These are phyloP conservation scores for Oncorhynchus gorbuscha DNA, from an alignment of 2,113 vertebrate genomes.

Conservation along the genomic window DNA sequence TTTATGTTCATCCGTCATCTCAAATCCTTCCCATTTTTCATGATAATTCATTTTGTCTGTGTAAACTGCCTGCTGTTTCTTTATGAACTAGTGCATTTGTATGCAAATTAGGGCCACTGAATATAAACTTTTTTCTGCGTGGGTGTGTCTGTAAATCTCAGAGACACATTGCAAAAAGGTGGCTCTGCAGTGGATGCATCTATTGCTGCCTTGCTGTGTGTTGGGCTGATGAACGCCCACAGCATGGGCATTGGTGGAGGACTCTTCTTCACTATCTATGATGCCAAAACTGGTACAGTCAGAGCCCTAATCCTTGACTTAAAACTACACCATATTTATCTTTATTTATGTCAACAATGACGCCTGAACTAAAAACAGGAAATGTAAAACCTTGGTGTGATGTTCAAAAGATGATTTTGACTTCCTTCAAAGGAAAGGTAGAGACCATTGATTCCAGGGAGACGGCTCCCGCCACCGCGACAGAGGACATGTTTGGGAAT, in stretches of 20 bases:
- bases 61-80: background rate
- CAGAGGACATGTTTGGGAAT: slow-evolving; percentile 81
- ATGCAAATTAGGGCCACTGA: background rate
- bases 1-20: background rate
- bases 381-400: background rate
- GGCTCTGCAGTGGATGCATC: slow-evolving; percentile 89
- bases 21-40: background rate
- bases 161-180: slow-evolving; percentile 79
- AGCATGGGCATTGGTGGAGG: slow-evolving; percentile 96
- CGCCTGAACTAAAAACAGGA: slow-evolving; percentile 1
- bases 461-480: slow-evolving; percentile 78
- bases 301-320: background rate
- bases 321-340: background rate
- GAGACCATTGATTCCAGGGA: slow-evolving; percentile 93
- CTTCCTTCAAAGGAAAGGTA: slow-evolving; percentile 74
- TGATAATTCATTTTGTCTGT: background rate
- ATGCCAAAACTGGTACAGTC: slow-evolving; percentile 77
- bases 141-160: slow-evolving; percentile 48
- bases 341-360: background rate
- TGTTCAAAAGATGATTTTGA: slow-evolving; percentile 9
- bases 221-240: slow-evolving; percentile 88
- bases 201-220: slow-evolving; percentile 86
- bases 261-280: slow-evolving; percentile 87
- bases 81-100: background rate
- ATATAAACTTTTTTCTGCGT: background rate